phyloP scores from a whole-genome alignment of 2,113 vertebrate species.

The human (Homo sapiens) region GRCh38 chr15:88470501-88471000 shows the following conservation, averaged over 20 bases:
- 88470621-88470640: background rate
- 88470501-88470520: background rate
- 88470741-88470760: background rate
- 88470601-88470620: background rate
- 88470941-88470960: background rate
- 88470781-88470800: background rate
- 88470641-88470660: background rate
- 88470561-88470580: background rate
- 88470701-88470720: background rate
- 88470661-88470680: background rate
- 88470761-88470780: background rate
- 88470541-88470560: background rate
- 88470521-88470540: conserved; percentile 72
- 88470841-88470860: background rate
- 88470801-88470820: background rate
- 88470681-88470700: background rate
- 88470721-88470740: background rate
- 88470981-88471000: background rate
- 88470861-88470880: background rate
- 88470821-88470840: background rate
- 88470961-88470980: background rate
- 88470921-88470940: background rate
- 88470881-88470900: background rate
- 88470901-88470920: background rate
- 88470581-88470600: background rate